Base-by-base conservation (phyloP, 2,113 vertebrate species). In the Nanorana parkeri region DNA sequence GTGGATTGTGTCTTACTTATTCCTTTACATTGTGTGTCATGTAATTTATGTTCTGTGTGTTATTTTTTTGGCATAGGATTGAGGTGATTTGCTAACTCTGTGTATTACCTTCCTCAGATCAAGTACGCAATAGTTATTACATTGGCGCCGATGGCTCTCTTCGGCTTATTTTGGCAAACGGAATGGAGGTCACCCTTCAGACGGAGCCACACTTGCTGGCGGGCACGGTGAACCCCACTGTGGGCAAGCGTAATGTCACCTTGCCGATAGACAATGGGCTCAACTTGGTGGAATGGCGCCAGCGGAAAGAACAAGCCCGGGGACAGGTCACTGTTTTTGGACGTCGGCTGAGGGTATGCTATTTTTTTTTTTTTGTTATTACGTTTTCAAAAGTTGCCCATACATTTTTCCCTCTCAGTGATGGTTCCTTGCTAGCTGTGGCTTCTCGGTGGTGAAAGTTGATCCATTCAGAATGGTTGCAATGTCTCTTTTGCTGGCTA, bases 121-220 rank as follows among this genome's bases (percentile, higher is more conserved):
- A 99, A 95, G 97, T 99, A 55, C 94, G 96, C 55, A 99, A 99
- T 92, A 99, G 96, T 88, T 99, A 99, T 87, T 98, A 96, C 90
- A 96, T 99, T 0, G 97, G 97, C 0, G 94, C 97, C 0, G 98
- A 99, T 0, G 97, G 97, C 20, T 98, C 98, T 0, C 92, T 99
- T 86, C 90, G 96, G 5, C 91, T 99, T 67, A 96, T 99, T 79
- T 88, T 99, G 1, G 97, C 97, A 81, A 99, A 99, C 0, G 97
- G 97, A 17, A 99, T 99, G 97, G 97, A 99, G 85, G 97, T 99
- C 86, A 95, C 96, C 0, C 90, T 99, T 84, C 96, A 99, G 86
- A 99, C 97, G 0, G 98, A 99, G 87, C 98, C 97, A 0, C 98
- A 99, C 89, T 94, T 99, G 56, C 92, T 99, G 88, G 96, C 97